Percentiles rank a stretch among this genome's conserved stretches.
phyloP scores from a whole-genome alignment of 2,888 invertebrate genomes.

The Eumerus sabulonum region DNA sequence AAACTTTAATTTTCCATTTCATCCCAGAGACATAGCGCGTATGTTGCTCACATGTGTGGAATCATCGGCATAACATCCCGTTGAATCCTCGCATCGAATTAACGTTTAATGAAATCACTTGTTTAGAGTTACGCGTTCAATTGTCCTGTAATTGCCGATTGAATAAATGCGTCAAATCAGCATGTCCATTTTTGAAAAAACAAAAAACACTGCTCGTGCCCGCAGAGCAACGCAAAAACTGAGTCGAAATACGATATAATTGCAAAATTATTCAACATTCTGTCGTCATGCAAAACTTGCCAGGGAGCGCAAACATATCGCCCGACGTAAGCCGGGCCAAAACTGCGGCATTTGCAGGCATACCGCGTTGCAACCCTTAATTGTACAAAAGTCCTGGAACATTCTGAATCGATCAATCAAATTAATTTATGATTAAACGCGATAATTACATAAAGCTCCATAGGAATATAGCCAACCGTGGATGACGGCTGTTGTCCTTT shows the following conservation, averaged over 20 bases:
- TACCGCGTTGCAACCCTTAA: not conserved
- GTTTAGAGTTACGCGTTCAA: slow-evolving; percentile 52
- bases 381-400: slow-evolving; percentile 5
- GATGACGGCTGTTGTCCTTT: too few species aligned
- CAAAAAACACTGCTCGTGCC: slow-evolving; percentile 1
- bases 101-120: slow-evolving; percentile 63
- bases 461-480: too few species aligned
- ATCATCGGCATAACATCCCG: too few species aligned
- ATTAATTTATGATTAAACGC: slow-evolving; percentile 55
- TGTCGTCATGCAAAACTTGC: not conserved
- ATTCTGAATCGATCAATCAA: slow-evolving; percentile 61
- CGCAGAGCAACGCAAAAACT: too few species aligned
- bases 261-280: slow-evolving; percentile 34
- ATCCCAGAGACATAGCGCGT: too few species aligned
- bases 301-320: slow-evolving; percentile 8
- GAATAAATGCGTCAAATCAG: slow-evolving; percentile 62
- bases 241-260: slow-evolving; percentile 13
- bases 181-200: slow-evolving; percentile 27
- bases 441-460: slow-evolving; percentile 51
- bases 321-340: too few species aligned
- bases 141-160: slow-evolving; percentile 61
- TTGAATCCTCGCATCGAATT: slow-evolving; percentile 38
- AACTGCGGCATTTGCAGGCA: slow-evolving; percentile 35
- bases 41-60: too few species aligned
- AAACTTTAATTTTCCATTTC: too few species aligned